Percentiles rank a stretch among this genome's conserved stretches.
Evolutionary conservation across 2,113 vertebrate species (phyloP).

Genomic region (Lanius collurio): DNA sequence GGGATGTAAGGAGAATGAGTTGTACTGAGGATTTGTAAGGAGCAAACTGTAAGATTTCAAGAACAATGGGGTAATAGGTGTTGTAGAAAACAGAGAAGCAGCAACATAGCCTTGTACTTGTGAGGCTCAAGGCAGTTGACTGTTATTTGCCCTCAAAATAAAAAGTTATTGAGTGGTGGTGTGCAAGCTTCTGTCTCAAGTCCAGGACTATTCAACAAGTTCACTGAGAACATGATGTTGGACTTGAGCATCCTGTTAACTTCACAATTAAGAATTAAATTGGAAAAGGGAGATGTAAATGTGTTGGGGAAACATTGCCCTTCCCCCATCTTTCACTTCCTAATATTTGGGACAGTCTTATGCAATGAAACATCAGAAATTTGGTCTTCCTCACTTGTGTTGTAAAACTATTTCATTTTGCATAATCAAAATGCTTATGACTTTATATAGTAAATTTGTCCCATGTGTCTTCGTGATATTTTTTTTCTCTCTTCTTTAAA

Average conservation of each 20-base stretch:
- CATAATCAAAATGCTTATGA: neutral
- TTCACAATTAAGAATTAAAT: neutral
- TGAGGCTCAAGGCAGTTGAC: neutral
- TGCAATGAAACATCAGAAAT: neutral
- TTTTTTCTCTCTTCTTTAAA: neutral
- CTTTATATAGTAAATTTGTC: neutral
- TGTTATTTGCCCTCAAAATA: neutral
- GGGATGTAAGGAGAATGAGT: neutral
- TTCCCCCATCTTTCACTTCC: neutral
- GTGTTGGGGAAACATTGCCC: neutral
- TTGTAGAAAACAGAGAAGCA: neutral
- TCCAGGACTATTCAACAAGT: neutral
- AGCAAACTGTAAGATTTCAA: neutral
- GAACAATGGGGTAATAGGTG: neutral
- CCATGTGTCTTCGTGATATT: neutral
- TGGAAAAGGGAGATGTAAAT: neutral
- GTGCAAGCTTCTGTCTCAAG: neutral
- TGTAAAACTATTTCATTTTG: neutral
- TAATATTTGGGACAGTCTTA: neutral
- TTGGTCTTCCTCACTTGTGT: neutral
- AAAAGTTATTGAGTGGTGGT: neutral
- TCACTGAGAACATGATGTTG: neutral
- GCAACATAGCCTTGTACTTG: neutral
- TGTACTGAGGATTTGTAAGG: neutral
- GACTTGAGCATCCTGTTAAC: neutral